Percentiles rank a stretch among this genome's conserved stretches.
Conservation (phyloP, 1,140 invertebrate genomes). For the Prorops nasuta region DNA sequence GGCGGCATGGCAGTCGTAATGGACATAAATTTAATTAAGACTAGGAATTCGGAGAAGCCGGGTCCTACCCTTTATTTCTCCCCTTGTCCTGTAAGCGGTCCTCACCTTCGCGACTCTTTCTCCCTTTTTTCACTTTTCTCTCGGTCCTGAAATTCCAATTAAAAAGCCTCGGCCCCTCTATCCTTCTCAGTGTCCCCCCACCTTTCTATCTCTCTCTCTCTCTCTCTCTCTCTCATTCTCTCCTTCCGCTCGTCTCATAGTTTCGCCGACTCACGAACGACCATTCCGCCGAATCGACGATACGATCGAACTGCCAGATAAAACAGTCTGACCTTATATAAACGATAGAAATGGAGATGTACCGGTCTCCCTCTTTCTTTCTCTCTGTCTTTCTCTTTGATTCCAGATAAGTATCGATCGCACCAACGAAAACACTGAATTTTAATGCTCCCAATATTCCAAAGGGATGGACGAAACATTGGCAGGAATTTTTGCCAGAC, state of each 20-base stretch:
- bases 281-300: too few species aligned
- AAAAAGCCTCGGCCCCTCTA: slow-evolving; percentile 4
- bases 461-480: too few species aligned
- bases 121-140: slow-evolving; percentile 9
- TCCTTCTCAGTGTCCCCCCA: slow-evolving; percentile 4
- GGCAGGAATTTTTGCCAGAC: too few species aligned
- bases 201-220: background rate
- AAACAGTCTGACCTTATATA: too few species aligned
- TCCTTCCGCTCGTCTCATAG: slow-evolving; percentile 13
- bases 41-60: slow-evolving; percentile 51
- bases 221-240: slow-evolving; percentile 13
- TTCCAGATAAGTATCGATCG: too few species aligned
- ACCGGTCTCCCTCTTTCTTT: too few species aligned
- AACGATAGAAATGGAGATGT: too few species aligned
- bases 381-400: too few species aligned
- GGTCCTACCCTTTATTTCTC: slow-evolving; percentile 28
- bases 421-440: too few species aligned
- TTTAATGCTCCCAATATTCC: too few species aligned
- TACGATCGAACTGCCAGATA: too few species aligned
- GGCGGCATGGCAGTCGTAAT: slow-evolving; percentile 26
- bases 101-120: slow-evolving; percentile 26
- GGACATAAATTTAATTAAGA: slow-evolving; percentile 57
- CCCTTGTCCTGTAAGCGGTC: slow-evolving; percentile 10
- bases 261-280: slow-evolving; percentile 17
- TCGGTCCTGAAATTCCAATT: background rate